Base-by-base conservation (phyloP, 2,797 vertebrate genomes). In the Anabas testudineus region DNA sequence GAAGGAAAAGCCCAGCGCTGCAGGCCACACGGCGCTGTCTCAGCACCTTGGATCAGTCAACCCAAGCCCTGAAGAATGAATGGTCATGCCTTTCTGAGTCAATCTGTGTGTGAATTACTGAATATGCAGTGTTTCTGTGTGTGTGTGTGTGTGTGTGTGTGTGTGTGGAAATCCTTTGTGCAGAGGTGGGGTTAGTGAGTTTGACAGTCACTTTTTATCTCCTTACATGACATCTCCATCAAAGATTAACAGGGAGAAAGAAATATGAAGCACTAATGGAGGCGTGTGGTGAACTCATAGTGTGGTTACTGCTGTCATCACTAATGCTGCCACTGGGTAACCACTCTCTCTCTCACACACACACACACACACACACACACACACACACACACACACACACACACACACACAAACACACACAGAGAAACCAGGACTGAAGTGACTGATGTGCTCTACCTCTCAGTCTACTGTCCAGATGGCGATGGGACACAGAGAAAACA, bases 191-290 rank as follows among this genome's bases (percentile, higher is more conserved):
- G n/a, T 55, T 32, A 30, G 45, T 67, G 58, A 68, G 53, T 69
- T 74, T 79, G 79, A 80, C 62, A 15, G 82, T 54, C 71, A 55
- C 36, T 53, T 79, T 53, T 59, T 42, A 69, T 80, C 66, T 63
- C 55, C 36, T 42, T 53, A 76, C 82, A 84, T 1, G 82, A 82
- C 74, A 69, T 71, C 54, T 22, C 46, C 67, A 85, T 87, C 60
- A 87, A 85, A 83, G 70, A 80, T 87, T 87, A 78, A 87, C 32
- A 45, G 65, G 62, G 46, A 67, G 47, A 16, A 57, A 66, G 71
- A 83, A 74, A 65, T 49, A 59, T 15, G 68, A 74, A 39, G 51
- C 75, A 63, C 78, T 87, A 85, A 83, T 78, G 83, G 78, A 77
- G 71, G 68, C 54, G 74, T 30, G 10, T 28, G 10, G 54, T 59